phyloP scores from a whole-genome alignment of 2,888 invertebrate genomes.

The Junonia oenone region DNA sequence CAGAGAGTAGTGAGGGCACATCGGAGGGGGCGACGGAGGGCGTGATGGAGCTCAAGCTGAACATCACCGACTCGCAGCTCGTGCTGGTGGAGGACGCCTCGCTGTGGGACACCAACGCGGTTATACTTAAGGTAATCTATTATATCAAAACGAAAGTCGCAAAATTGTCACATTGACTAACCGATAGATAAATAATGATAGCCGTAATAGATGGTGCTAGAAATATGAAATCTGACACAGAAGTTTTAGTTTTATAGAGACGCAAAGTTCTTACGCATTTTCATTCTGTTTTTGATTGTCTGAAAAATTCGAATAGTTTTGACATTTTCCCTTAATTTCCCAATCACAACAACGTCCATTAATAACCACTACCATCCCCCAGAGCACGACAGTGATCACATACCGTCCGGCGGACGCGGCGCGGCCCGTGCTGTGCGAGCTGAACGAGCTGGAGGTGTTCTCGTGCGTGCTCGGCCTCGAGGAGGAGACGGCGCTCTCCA shows the following conservation, averaged over 20 bases:
- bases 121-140: slow-evolving; percentile 90
- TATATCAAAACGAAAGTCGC: too few relatives aligned
- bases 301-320: too few relatives aligned
- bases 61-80: slow-evolving; percentile 96
- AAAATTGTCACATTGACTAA: too few relatives aligned
- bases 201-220: too few relatives aligned
- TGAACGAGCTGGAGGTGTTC: slow-evolving; percentile 95
- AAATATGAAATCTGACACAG: too few relatives aligned
- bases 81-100: slow-evolving; percentile 95
- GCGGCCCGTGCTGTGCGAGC: slow-evolving; percentile 90
- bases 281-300: too few relatives aligned
- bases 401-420: slow-evolving; percentile 84
- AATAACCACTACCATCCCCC: too few relatives aligned
- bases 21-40: slow-evolving; percentile 26
- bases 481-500: slow-evolving; percentile 95
- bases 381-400: slow-evolving; percentile 93
- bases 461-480: slow-evolving; percentile 94
- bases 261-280: too few relatives aligned
- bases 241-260: too few relatives aligned
- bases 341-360: too few relatives aligned
- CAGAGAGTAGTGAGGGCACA: slow-evolving; percentile 5
- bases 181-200: too few relatives aligned
- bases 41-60: slow-evolving; percentile 91
- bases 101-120: slow-evolving; percentile 93
- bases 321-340: too few relatives aligned